A percentile compares a stretch with the other conserved stretches of the same genome.
Evolutionary conservation across 2,797 vertebrate species (phyloP).

Genomic region (Falco concolor): DNA sequence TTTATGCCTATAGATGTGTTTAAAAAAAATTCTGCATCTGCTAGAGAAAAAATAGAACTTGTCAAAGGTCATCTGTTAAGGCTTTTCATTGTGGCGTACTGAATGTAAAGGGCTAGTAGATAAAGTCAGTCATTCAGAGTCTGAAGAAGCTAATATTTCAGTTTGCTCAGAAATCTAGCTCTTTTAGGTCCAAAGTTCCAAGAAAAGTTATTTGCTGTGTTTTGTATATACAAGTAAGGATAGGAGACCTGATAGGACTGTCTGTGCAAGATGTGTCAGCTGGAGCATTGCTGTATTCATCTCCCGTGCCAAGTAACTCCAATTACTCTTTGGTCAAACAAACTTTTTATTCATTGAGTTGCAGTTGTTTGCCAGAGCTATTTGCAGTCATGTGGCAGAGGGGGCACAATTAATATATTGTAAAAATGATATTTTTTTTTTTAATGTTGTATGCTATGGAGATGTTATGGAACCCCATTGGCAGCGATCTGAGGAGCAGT

Average conservation of each 20-base stretch:
- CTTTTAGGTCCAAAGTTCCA: not conserved
- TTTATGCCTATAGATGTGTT: not conserved
- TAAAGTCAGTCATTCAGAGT: not conserved
- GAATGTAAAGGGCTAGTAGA: not conserved
- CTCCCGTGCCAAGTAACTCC: slow-evolving; percentile 26
- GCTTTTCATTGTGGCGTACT: not conserved
- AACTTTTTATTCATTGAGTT: slow-evolving; percentile 64
- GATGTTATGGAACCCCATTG: not conserved
- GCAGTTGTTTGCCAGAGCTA: slow-evolving; percentile 58
- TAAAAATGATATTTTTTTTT: not conserved
- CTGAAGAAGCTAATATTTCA: not conserved
- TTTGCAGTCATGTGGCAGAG: slow-evolving; percentile 45
- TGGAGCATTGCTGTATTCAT: slow-evolving; percentile 17
- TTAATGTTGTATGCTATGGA: not conserved
- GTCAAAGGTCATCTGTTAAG: not conserved
- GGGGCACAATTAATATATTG: slow-evolving; percentile 62
- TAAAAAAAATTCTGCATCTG: not conserved
- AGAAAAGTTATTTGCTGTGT: not conserved
- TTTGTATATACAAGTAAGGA: not conserved
- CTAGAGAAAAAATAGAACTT: not conserved
- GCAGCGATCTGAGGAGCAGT: not conserved
- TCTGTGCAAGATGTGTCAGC: slow-evolving; percentile 41
- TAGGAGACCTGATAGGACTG: not conserved
- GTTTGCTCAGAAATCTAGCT: not conserved
- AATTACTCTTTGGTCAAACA: slow-evolving; percentile 53